phyloP scores from a whole-genome alignment of 2,113 vertebrate genomes.

The Coptodon rendalli region DNA sequence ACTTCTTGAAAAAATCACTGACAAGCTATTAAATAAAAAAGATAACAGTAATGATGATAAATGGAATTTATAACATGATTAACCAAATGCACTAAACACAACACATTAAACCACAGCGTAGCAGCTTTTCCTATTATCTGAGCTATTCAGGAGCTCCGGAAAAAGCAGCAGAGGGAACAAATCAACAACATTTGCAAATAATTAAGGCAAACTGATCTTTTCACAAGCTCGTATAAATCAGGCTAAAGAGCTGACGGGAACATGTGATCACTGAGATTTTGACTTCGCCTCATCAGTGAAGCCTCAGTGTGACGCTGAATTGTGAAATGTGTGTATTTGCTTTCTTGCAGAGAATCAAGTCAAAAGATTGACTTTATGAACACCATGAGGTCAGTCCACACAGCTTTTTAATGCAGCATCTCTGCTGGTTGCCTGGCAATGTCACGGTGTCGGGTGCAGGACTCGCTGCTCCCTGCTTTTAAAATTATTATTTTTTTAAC shows the following conservation, averaged over 20 bases:
- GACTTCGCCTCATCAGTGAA: neutral
- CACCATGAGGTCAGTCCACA: neutral
- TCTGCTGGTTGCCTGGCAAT: constrained; percentile 12
- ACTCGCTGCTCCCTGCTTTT: neutral
- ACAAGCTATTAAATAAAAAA: neutral
- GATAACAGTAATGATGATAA: neutral
- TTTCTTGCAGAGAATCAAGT: neutral
- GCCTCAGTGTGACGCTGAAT: neutral
- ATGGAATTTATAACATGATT: neutral
- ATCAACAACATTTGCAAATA: neutral
- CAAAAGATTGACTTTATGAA: neutral
- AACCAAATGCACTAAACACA: neutral
- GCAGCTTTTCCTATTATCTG: neutral
- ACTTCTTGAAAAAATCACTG: neutral
- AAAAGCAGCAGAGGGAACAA: neutral
- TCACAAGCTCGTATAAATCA: neutral
- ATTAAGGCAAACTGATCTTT: neutral
- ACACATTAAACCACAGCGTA: neutral
- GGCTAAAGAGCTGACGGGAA: neutral
- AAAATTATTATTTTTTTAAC: neutral
- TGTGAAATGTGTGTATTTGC: neutral
- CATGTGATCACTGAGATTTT: neutral
- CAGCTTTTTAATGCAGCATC: neutral
- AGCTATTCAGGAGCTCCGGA: neutral
- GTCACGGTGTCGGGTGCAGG: neutral